Evolutionary conservation across 2,113 vertebrate genomes (phyloP).

Genomic region (Chroicocephalus ridibundus): DNA sequence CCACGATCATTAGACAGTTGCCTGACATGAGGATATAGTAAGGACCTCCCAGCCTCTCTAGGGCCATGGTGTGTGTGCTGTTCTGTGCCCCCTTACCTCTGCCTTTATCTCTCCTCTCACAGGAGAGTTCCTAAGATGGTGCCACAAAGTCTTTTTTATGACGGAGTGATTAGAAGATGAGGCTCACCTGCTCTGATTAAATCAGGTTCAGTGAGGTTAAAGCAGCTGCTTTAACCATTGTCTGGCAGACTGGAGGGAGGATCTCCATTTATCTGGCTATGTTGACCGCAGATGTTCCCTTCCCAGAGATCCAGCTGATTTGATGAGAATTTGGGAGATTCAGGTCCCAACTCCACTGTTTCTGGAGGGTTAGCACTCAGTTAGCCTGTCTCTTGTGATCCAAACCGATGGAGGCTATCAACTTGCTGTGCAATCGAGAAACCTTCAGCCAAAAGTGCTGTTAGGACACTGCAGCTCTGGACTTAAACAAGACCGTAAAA

Average conservation of each 20-base stretch:
- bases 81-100: background rate
- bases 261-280: background rate
- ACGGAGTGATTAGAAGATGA: background rate
- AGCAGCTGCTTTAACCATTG: background rate
- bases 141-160: background rate
- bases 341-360: background rate
- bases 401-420: fast-evolving
- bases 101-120: background rate
- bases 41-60: background rate
- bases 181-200: background rate
- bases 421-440: background rate
- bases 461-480: background rate
- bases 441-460: background rate
- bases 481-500: background rate
- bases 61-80: background rate
- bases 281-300: background rate
- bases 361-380: background rate
- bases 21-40: background rate
- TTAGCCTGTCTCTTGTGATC: background rate
- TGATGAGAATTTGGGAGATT: background rate
- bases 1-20: fast-evolving
- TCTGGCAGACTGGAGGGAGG: background rate
- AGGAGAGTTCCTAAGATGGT: background rate
- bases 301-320: background rate
- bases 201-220: constrained; percentile 22